Conservation (phyloP, 2,888 invertebrate genomes). For the Sipha maydis region DNA sequence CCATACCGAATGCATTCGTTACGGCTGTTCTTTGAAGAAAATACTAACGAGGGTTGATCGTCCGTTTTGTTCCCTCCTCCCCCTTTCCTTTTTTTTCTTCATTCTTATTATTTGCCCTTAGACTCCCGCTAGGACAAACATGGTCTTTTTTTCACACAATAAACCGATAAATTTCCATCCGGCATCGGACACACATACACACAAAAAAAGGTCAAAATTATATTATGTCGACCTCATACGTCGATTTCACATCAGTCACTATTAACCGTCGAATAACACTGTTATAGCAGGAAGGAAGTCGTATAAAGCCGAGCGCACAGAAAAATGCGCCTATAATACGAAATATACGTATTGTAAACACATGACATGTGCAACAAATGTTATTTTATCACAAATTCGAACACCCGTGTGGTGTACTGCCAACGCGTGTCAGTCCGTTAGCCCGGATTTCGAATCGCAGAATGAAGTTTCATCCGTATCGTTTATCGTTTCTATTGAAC, state of each 20-base stretch:
- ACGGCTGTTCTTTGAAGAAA: conserved; percentile 52
- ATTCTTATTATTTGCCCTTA: conserved; percentile 26
- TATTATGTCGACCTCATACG: conserved; percentile 54
- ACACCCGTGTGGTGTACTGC: background rate
- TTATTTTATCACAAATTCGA: background rate
- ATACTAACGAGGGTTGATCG: conserved; percentile 54
- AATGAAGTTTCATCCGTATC: background rate
- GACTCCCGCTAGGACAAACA: conserved; percentile 55
- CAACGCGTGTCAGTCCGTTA: background rate
- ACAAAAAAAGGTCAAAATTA: conserved; percentile 19
- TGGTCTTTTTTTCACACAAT: conserved; percentile 43
- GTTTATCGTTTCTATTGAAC: no score
- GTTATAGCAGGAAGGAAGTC: conserved; percentile 31
- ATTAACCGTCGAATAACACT: conserved; percentile 2
- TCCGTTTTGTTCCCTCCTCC: conserved; percentile 27
- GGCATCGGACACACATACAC: background rate
- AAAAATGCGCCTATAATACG: conserved; percentile 26
- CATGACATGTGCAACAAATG: conserved; percentile 4
- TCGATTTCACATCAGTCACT: conserved; percentile 44
- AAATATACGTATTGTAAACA: conserved; percentile 13
- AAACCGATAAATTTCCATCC: conserved; percentile 54
- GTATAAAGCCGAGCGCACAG: background rate
- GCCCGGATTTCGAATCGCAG: background rate
- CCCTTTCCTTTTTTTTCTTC: background rate
- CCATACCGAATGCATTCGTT: conserved; percentile 51